Evolutionary conservation across 2,888 invertebrate genomes (phyloP).

Genomic region (Cosmopolites sordidus): DNA sequence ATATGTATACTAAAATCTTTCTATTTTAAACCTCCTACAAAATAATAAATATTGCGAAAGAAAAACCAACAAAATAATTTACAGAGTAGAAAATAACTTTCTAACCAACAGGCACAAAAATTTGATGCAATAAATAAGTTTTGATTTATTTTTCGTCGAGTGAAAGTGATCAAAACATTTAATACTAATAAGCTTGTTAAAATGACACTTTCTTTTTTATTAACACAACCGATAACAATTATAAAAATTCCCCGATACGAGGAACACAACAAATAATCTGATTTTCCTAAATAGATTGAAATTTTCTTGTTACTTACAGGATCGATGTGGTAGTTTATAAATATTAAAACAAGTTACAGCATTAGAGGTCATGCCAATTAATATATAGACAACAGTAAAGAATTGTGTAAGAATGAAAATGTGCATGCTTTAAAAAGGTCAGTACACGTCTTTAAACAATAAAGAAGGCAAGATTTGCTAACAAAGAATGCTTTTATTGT

Average conservation of each 20-base stretch:
- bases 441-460: slow-evolving; percentile 17
- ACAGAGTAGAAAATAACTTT: too few relatives aligned
- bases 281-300: too few relatives aligned
- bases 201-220: slow-evolving; percentile 8
- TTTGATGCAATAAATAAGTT: slow-evolving; percentile 8
- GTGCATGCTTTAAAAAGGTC: slow-evolving; percentile 16
- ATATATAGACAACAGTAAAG: slow-evolving; percentile 11
- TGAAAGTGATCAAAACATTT: slow-evolving; percentile 6
- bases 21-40: too few relatives aligned
- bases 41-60: too few relatives aligned
- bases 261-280: too few relatives aligned
- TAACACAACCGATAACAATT: neutral
- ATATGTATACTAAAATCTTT: too few relatives aligned
- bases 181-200: slow-evolving; percentile 1
- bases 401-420: slow-evolving; percentile 16
- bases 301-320: too few relatives aligned
- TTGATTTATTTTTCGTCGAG: slow-evolving; percentile 2
- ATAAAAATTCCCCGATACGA: too few relatives aligned
- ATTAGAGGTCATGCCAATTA: slow-evolving; percentile 8
- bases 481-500: slow-evolving; percentile 22
- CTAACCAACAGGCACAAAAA: too few relatives aligned
- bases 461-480: slow-evolving; percentile 12
- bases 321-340: too few relatives aligned
- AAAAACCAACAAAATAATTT: too few relatives aligned
- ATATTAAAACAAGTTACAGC: neutral